Evolutionary conservation across 2,113 vertebrate species (phyloP), one percentile per base, ranked within the genome.

Genomic region (Oplegnathus fasciatus): DNA sequence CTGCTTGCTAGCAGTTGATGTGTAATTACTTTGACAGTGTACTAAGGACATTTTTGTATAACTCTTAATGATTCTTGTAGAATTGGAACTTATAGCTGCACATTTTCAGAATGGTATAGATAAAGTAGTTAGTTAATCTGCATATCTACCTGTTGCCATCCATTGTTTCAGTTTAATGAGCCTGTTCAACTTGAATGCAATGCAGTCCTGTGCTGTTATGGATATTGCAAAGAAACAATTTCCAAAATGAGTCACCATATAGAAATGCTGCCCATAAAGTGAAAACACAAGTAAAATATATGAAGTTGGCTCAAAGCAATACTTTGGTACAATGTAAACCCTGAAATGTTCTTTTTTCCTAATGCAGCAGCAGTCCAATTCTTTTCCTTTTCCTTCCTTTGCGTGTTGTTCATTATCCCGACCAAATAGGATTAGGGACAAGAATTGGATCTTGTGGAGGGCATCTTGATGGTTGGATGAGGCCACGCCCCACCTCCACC

Each of bases 391-490:
- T 71, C 72, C 72, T 70, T 77, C 28, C 62, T 82, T 82, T 86
- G 87, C 73, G 1, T 84, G 69, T 72, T 77, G 57, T 77, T 93
- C 77, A 87, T 85, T 89, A 46, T 80, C 52, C 74, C 4, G 17
- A 78, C 87, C 78, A 85, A 80, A 89, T 76, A 24, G 78, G 60
- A 80, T 88, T 83, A 85, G 18, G 40, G 74, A 80, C 55, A 62
- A 57, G 70, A 84, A 54, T 64, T 75, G 22, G 30, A 18, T 79
- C 55, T 71, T 73, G 82, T 57, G 26, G 37, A 86, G 69, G 20
- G 58, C 9, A 22, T 66, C 74, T 86, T 83, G 76, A 86, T 89
- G 85, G 66, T 82, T 78, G 78, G 75, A 62, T 86, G 78, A 86
- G 40, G 57, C 80, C 74, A 20, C 18, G 15, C n/a, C 75, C 40